Evolutionary conservation across 1,140 invertebrate species (phyloP).

Genomic region (Zaprionus vittiger): DNA sequence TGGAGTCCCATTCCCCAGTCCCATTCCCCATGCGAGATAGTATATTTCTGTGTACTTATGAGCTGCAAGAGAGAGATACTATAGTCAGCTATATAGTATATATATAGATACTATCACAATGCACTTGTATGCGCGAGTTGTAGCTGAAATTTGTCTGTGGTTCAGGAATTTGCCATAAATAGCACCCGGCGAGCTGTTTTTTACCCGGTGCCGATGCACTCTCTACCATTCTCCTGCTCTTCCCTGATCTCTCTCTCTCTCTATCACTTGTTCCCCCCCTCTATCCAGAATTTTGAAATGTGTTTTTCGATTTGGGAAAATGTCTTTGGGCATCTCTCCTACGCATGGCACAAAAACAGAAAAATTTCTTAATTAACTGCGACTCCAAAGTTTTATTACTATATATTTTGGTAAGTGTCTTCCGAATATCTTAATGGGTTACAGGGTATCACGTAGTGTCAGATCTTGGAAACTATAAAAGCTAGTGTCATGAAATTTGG

Average conservation of each 20-base stretch:
- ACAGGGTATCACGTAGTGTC: not conserved
- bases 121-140: constrained; percentile 57
- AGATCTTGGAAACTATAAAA: not conserved
- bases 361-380: constrained; percentile 30
- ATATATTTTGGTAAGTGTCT: not conserved
- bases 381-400: constrained; percentile 4
- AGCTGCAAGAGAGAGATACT: constrained; percentile 11
- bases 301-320: constrained; percentile 16
- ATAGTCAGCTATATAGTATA: constrained; percentile 10
- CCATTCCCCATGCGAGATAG: not conserved
- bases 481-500: not conserved
- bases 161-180: constrained; percentile 76
- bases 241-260: not conserved
- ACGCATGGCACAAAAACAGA: constrained; percentile 1
- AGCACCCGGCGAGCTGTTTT: constrained; percentile 58
- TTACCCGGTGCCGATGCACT: constrained; percentile 34
- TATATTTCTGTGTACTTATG: constrained; percentile 18
- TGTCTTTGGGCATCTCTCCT: constrained; percentile 16
- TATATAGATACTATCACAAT: constrained; percentile 42
- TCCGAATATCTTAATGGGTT: not conserved
- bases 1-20: constrained; percentile 2
- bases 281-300: not conserved
- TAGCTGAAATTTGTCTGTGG: constrained; percentile 57
- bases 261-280: not conserved
- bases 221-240: not conserved